phyloP scores from a whole-genome alignment of 2,888 invertebrate genomes.

The Xestia sexstrigata region DNA sequence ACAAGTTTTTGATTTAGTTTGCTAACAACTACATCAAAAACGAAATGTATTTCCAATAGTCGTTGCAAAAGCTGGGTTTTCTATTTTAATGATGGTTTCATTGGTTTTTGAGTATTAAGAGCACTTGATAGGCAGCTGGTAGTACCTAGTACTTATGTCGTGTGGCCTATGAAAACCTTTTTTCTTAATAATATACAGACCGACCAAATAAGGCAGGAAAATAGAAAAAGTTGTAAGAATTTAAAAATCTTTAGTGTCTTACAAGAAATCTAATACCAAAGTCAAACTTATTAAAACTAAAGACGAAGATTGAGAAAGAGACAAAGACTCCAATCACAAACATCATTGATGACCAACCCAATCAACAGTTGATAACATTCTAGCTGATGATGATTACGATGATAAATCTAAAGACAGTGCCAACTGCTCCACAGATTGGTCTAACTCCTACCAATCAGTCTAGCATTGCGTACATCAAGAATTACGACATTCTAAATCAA shows the following conservation, averaged over 20 bases:
- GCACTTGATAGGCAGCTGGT: neutral
- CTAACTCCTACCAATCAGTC: conserved; percentile 24
- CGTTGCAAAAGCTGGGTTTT: neutral
- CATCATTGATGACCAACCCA: neutral
- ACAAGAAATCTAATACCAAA: neutral
- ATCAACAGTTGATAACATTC: neutral
- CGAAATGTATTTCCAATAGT: conserved; percentile 43
- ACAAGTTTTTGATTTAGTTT: conserved; percentile 68
- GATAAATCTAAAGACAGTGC: neutral
- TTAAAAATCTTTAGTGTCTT: neutral
- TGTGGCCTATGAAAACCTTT: neutral
- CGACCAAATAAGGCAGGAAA: neutral
- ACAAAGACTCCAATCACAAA: neutral
- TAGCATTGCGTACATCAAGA: conserved; percentile 38
- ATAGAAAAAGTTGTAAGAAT: neutral
- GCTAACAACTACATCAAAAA: conserved; percentile 58
- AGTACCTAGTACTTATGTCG: neutral
- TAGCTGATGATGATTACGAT: conserved; percentile 8
- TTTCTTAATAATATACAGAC: neutral
- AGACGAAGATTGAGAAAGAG: neutral
- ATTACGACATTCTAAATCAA: conserved; percentile 51
- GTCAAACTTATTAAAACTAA: neutral
- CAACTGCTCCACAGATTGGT: conserved; percentile 14
- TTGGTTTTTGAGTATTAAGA: neutral
- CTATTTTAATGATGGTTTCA: neutral